Conservation (phyloP, 2,797 vertebrate genomes). For the Crypturellus tataupa region DNA sequence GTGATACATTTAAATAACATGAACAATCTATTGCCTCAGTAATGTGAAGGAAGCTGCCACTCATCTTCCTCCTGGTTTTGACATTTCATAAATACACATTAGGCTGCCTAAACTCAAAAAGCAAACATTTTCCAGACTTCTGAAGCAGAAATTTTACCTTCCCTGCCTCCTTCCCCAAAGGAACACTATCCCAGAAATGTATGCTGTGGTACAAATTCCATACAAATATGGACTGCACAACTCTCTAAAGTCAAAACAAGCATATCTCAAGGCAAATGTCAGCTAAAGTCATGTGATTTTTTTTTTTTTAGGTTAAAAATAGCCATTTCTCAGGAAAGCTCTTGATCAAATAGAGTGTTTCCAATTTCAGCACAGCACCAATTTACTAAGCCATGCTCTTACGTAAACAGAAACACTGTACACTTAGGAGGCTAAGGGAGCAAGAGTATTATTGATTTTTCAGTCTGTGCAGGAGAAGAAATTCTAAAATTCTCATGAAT, state of each 20-base stretch:
- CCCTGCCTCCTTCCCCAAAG: neutral
- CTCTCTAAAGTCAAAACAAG: neutral
- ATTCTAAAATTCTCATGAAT: neutral
- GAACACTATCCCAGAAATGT: neutral
- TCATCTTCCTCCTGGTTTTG: neutral
- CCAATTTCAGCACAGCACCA: neutral
- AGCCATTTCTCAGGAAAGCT: conserved; percentile 23
- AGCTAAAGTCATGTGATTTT: neutral
- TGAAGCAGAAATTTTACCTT: neutral
- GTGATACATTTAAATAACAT: neutral
- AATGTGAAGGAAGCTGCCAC: neutral
- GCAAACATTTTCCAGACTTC: neutral
- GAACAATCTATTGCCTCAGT: neutral
- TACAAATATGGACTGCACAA: neutral
- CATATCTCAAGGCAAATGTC: neutral
- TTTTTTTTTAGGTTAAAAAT: neutral
- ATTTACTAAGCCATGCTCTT: neutral
- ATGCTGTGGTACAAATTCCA: neutral
- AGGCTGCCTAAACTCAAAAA: neutral
- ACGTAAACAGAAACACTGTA: neutral
- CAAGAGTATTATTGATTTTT: neutral
- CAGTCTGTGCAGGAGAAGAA: neutral
- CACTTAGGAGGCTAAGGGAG: neutral
- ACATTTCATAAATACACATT: neutral
- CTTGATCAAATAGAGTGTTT: neutral